Evolutionary conservation across 2,888 invertebrate genomes (phyloP).

Genomic region (Drosophila atroscutellata): DNA sequence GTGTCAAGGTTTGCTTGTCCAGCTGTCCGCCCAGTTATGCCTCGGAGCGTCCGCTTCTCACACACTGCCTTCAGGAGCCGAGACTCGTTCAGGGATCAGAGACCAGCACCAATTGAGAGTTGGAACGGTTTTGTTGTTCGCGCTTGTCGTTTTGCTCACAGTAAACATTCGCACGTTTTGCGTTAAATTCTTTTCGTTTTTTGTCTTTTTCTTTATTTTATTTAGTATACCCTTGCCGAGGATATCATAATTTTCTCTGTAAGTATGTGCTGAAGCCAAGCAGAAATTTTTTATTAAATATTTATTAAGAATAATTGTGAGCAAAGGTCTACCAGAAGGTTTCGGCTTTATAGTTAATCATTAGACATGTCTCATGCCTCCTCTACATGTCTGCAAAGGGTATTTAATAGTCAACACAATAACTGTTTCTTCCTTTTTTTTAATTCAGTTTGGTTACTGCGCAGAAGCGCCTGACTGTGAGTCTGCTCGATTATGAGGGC

Average conservation of each 20-base stretch:
- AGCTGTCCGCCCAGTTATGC: constrained; percentile 40
- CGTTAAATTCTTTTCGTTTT: constrained; percentile 59
- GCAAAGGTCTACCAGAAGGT: not conserved
- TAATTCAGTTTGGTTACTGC: constrained; percentile 29
- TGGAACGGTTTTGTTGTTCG: not conserved
- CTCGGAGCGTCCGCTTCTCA: constrained; percentile 17
- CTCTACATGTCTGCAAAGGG: not conserved
- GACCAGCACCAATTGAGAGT: constrained; percentile 9
- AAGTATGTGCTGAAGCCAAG: not conserved
- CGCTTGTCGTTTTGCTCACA: constrained; percentile 43
- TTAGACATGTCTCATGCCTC: not conserved
- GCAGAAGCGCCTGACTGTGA: constrained; percentile 32
- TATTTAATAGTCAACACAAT: not conserved
- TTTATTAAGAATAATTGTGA: not conserved
- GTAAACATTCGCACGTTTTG: constrained; percentile 78
- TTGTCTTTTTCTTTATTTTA: not conserved
- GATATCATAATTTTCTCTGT: not conserved
- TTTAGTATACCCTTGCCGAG: not conserved
- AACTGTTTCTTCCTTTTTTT: not conserved
- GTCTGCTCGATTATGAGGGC: constrained; percentile 51
- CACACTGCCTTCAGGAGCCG: constrained; percentile 6
- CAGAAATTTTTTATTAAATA: not conserved
- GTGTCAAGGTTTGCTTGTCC: constrained; percentile 11
- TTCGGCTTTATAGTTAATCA: not conserved
- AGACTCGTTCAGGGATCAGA: not conserved